Evolutionary conservation across 2,113 vertebrate genomes (phyloP), one percentile per base, ranked within the genome.

Genomic region (Nycticryphes semicollaris): DNA sequence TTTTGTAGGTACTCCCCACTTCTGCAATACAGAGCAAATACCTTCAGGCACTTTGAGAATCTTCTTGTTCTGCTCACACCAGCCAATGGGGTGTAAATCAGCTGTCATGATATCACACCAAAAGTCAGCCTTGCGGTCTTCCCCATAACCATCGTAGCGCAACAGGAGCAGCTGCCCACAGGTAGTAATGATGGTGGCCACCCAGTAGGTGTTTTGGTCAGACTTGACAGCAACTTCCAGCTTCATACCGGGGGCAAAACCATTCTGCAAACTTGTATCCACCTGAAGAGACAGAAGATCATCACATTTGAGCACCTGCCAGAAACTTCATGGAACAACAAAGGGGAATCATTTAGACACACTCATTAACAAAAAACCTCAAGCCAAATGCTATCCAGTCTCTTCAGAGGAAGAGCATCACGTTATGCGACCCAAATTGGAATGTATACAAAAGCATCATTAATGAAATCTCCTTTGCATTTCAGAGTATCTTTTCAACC

Each of bases 31-130:
- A 14, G 60, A 47, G 47, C 18, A 22, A 97, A 98, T 98, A 99
- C 99, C 99, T 97, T 99, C 99, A 57, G 99, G 99, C 57, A 99
- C 98, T 97, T 98, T 99, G 84, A 99, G 98, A 56, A 97, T 93
- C 97, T 98, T 99, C 92, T 98, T 97, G 66, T 99, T 99, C 97
- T 99, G 99, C 73, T 98, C 93, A 90, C 99, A 99, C 99, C 99
- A 99, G 77, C 99, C 99, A 20, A 99, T 96, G 35, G 99, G 99
- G 87, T 99, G 99, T 78, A 99, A 98, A 83, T 98, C 98, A 4
- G 99, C 98, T 2, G 99, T 98, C 98, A 99, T 98, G 95, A 99
- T 98, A 97, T 99, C 99, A 66, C 99, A 99, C 99, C 99, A 99
- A 92, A 99, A 99, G 97, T 99, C 99, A 1, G 99, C 99, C 18